These are phyloP conservation scores for Epizoanthus rinbou DNA, from an alignment of 92 coral and sea anemone species.

Conservation along the genomic window DNA sequence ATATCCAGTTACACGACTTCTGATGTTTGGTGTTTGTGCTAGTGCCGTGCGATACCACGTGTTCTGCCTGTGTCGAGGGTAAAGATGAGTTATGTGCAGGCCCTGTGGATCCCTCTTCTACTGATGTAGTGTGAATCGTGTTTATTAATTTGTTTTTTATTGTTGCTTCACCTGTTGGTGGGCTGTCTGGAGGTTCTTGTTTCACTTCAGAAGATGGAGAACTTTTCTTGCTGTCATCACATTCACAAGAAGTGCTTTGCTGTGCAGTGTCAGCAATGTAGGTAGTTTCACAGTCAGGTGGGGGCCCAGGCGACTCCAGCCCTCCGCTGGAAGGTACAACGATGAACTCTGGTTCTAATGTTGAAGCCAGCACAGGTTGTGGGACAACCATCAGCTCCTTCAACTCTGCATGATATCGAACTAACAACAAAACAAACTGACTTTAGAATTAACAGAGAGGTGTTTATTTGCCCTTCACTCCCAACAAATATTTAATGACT, in stretches of 20 bases:
- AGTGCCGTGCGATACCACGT: not conserved
- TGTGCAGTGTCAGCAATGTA: not conserved
- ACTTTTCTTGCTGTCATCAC: conserved; percentile 23
- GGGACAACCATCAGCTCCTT: conserved; percentile 85
- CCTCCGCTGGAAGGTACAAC: conserved; percentile 76
- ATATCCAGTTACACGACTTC: not conserved
- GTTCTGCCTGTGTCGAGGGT: not conserved
- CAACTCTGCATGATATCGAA: conserved; percentile 37
- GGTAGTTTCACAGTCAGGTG: conserved; percentile 6
- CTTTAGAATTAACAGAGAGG: too few relatives aligned
- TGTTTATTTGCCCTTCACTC: too few relatives aligned
- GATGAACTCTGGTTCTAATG: conserved; percentile 85
- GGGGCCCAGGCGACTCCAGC: conserved; percentile 13
- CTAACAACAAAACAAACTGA: not conserved
- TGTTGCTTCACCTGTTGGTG: not conserved
- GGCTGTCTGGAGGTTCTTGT: conserved; percentile 33
- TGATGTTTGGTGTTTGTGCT: conserved; percentile 9
- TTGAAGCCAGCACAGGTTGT: conserved; percentile 79
- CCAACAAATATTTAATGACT: too few relatives aligned
- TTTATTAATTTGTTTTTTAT: not conserved
- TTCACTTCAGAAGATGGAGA: conserved; percentile 21
- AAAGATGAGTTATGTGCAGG: not conserved
- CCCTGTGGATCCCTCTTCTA: not conserved
- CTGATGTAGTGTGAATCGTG: not conserved
- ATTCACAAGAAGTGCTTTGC: conserved; percentile 19